phyloP scores from a whole-genome alignment of 1,140 invertebrate genomes.

The Cardiocondyla obscurior region DNA sequence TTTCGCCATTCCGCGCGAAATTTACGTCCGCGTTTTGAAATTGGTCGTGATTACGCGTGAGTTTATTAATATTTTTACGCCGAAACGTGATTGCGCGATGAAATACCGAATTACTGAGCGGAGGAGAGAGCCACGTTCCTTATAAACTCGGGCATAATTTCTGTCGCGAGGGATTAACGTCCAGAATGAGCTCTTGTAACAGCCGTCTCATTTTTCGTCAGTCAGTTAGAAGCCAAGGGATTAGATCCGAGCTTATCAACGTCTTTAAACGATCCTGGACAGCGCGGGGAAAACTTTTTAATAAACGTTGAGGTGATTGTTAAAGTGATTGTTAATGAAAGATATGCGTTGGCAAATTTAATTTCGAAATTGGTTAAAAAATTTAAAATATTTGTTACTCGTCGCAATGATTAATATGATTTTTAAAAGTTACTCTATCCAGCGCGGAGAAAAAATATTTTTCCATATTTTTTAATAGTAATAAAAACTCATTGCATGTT shows the following conservation, averaged over 20 bases:
- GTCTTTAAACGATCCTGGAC: constrained; percentile 1
- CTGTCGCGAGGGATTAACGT: constrained; percentile 7
- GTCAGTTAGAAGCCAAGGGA: background rate
- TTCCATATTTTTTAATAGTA: too few relatives aligned
- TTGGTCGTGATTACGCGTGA: too few relatives aligned
- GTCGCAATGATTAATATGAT: background rate
- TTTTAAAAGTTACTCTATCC: background rate
- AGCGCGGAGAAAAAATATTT: too few relatives aligned
- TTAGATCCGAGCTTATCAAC: constrained; percentile 1
- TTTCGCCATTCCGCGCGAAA: too few relatives aligned
- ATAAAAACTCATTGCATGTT: too few relatives aligned
- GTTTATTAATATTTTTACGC: background rate
- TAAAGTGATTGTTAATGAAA: background rate
- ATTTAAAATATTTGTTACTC: background rate
- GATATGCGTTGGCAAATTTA: background rate
- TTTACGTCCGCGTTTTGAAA: background rate
- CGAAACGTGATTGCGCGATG: background rate
- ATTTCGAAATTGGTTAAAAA: background rate
- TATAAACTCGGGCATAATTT: constrained; percentile 21
- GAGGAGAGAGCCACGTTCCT: background rate
- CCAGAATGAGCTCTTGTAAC: constrained; percentile 4
- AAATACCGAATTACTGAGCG: background rate
- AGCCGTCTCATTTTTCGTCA: background rate
- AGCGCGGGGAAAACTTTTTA: background rate
- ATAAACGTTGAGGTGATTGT: background rate